Conservation (phyloP, 2,888 invertebrate genomes). For the Ophioninae sp. region DNA sequence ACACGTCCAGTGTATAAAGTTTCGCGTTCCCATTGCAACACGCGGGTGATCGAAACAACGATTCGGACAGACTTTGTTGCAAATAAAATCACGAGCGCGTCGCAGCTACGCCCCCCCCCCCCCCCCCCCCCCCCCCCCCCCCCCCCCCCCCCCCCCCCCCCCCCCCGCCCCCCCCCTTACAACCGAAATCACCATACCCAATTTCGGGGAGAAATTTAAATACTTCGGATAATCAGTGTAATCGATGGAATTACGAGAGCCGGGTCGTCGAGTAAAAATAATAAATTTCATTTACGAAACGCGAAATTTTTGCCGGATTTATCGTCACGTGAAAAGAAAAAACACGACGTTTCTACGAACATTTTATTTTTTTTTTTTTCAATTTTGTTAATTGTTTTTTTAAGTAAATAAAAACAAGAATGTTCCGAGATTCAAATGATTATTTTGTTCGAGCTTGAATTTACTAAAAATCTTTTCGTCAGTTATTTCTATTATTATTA, state of each 20-base stretch:
- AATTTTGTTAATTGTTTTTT: background rate
- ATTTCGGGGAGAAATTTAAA: conserved; percentile 9
- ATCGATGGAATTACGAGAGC: background rate
- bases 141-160: too few species aligned
- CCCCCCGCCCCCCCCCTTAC: too few species aligned
- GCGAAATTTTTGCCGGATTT: background rate
- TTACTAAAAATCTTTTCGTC: too few species aligned
- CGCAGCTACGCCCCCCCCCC: too few species aligned
- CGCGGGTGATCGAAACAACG: conserved; percentile 31
- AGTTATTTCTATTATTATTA: too few species aligned
- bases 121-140: too few species aligned
- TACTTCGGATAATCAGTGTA: conserved; percentile 39
- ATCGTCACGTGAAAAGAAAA: background rate
- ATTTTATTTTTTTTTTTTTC: background rate
- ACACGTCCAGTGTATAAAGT: conserved; percentile 67
- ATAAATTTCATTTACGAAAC: background rate
- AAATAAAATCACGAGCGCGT: background rate
- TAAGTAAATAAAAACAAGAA: too few species aligned
- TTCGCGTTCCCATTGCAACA: conserved; percentile 66
- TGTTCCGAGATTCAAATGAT: too few species aligned
- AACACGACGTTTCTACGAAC: background rate
- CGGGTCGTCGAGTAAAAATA: conserved; percentile 6
- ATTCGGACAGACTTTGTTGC: conserved; percentile 1
- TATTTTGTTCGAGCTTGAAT: too few species aligned
- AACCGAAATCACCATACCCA: background rate